phyloP scores from a whole-genome alignment of 2,888 invertebrate species.

The Dascillus cervinus region DNA sequence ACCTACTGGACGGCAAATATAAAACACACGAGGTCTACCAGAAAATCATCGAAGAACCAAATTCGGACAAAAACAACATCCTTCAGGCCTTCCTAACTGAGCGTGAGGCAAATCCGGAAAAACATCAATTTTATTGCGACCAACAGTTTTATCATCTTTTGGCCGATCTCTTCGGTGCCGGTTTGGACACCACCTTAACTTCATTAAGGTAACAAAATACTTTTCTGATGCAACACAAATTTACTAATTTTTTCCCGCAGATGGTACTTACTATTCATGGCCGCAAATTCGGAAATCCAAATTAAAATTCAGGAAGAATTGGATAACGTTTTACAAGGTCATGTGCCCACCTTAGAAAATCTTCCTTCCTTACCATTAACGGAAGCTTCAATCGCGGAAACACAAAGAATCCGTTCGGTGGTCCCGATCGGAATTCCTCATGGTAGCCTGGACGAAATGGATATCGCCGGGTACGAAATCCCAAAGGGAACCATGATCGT shows the following conservation, averaged over 20 bases:
- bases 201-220: slow-evolving; percentile 50
- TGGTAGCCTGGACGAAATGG: slow-evolving; percentile 52
- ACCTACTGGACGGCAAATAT: slow-evolving; percentile 59
- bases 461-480: slow-evolving; percentile 49
- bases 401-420: slow-evolving; percentile 69
- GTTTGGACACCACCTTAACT: slow-evolving; percentile 74
- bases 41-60: slow-evolving; percentile 52
- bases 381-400: slow-evolving; percentile 71
- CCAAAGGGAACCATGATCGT: slow-evolving; percentile 67
- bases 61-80: slow-evolving; percentile 33
- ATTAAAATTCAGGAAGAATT: slow-evolving; percentile 54
- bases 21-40: slow-evolving; percentile 68
- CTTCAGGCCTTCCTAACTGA: slow-evolving; percentile 59
- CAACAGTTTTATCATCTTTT: slow-evolving; percentile 67
- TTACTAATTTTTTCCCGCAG: too few species aligned
- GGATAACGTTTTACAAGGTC: slow-evolving; percentile 26
- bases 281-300: slow-evolving; percentile 57
- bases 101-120: slow-evolving; percentile 42
- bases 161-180: slow-evolving; percentile 80
- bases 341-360: slow-evolving; percentile 48
- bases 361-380: slow-evolving; percentile 49
- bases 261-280: slow-evolving; percentile 77
- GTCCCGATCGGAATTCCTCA: slow-evolving; percentile 83
- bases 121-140: slow-evolving; percentile 50
- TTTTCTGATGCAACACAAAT: neutral